A percentile compares a stretch with the other conserved stretches of the same genome.
phyloP scores from a whole-genome alignment of 1,140 invertebrate genomes.

The Drosophila melanogaster region Release_6_plus_ISO1_MT NC_004354.4:6494501-6495000 shows the following conservation, averaged over 20 bases:
- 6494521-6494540: constrained; percentile 46
- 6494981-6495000: constrained; percentile 66
- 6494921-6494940: not conserved
- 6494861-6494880: too few relatives aligned
- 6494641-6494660: constrained; percentile 5
- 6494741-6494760: constrained; percentile 82
- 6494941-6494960: constrained; percentile 68
- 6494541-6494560: constrained; percentile 72
- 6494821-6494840: constrained; percentile 35
- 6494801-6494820: constrained; percentile 35
- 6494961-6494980: constrained; percentile 66
- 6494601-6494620: constrained; percentile 53
- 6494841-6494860: constrained; percentile 38
- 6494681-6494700: constrained; percentile 54
- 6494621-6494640: not conserved
- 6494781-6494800: constrained; percentile 68
- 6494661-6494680: not conserved
- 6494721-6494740: constrained; percentile 76
- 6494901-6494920: too few relatives aligned
- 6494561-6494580: constrained; percentile 75
- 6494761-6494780: constrained; percentile 13
- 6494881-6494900: not conserved
- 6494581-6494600: constrained; percentile 52
- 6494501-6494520: constrained; percentile 40
- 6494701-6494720: constrained; percentile 68